Evolutionary conservation across 2,113 vertebrate genomes (phyloP).

Genomic region (Amblyornis subalaris): DNA sequence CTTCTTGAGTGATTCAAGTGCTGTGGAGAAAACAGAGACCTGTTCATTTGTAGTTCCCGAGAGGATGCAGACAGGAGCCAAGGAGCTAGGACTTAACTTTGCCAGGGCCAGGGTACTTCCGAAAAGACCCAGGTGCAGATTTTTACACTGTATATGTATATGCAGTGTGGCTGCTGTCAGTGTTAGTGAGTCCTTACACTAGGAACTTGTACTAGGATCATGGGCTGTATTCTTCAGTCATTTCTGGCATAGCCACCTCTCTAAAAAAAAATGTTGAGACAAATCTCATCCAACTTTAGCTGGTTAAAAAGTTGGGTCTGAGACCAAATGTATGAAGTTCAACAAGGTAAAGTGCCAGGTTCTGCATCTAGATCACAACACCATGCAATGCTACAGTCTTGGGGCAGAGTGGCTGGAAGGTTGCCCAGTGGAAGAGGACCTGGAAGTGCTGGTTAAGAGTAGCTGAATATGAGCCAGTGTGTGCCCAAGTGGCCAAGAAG

Average conservation of each 20-base stretch:
- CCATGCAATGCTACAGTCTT: background rate
- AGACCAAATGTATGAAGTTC: background rate
- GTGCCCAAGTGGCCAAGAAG: background rate
- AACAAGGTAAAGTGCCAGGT: background rate
- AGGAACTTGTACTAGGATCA: background rate
- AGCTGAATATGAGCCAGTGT: rapidly evolving
- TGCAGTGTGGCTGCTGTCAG: background rate
- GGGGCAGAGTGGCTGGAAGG: background rate
- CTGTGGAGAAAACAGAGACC: background rate
- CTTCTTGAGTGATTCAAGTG: background rate
- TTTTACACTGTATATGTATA: background rate
- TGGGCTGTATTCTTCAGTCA: background rate
- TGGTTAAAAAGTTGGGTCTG: background rate
- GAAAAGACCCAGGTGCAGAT: background rate
- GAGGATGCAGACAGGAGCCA: background rate
- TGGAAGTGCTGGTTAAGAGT: background rate
- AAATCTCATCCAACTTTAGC: background rate
- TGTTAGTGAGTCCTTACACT: background rate
- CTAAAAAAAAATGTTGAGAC: background rate
- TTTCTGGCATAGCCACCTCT: background rate
- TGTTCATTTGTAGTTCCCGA: background rate
- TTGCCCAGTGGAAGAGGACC: background rate
- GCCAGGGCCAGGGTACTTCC: background rate
- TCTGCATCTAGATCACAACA: background rate
- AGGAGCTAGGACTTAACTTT: background rate